These are phyloP conservation scores for Drosophila cracens DNA, from an alignment of 2,888 invertebrate species.

Conservation along the genomic window DNA sequence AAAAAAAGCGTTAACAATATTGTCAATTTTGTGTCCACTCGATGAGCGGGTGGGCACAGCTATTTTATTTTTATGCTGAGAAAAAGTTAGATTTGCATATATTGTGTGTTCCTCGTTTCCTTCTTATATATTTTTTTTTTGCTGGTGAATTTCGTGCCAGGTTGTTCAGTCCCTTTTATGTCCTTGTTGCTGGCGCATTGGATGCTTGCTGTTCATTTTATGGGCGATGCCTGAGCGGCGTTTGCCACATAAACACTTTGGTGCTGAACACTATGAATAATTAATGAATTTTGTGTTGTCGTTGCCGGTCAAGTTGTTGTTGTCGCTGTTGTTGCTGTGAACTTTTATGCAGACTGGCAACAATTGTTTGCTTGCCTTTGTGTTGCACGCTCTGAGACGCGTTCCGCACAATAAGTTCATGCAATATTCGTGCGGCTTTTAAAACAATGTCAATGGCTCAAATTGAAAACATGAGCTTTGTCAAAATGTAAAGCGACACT, in stretches of 20 bases:
- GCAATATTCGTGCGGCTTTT: slow-evolving; percentile 57
- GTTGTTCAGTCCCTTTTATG: slow-evolving; percentile 50
- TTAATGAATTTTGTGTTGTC: slow-evolving; percentile 67
- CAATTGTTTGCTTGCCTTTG: slow-evolving; percentile 35
- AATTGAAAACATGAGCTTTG: not conserved
- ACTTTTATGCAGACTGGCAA: slow-evolving; percentile 43
- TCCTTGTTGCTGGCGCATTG: slow-evolving; percentile 37
- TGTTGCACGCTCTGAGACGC: slow-evolving; percentile 39
- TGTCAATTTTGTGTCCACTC: slow-evolving; percentile 61
- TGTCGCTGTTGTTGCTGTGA: slow-evolving; percentile 22
- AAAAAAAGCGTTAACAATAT: slow-evolving; percentile 76
- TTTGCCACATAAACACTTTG: slow-evolving; percentile 74
- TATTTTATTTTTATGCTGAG: slow-evolving; percentile 70
- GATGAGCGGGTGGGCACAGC: slow-evolving; percentile 12
- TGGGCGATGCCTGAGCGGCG: slow-evolving; percentile 46
- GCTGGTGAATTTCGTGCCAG: slow-evolving; percentile 16
- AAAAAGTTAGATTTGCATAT: slow-evolving; percentile 74
- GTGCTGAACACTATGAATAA: slow-evolving; percentile 75
- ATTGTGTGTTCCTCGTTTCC: slow-evolving; percentile 6
- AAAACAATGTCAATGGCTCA: slow-evolving; percentile 7
- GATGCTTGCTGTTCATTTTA: slow-evolving; percentile 60
- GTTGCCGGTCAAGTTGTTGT: slow-evolving; percentile 29
- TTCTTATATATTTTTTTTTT: slow-evolving; percentile 14
- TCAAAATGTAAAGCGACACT: not conserved
- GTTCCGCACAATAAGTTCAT: slow-evolving; percentile 42